A percentile compares a stretch with the other conserved stretches of the same genome.
phyloP scores from a whole-genome alignment of 2,888 invertebrate species.

The Piscicola geometra region DNA sequence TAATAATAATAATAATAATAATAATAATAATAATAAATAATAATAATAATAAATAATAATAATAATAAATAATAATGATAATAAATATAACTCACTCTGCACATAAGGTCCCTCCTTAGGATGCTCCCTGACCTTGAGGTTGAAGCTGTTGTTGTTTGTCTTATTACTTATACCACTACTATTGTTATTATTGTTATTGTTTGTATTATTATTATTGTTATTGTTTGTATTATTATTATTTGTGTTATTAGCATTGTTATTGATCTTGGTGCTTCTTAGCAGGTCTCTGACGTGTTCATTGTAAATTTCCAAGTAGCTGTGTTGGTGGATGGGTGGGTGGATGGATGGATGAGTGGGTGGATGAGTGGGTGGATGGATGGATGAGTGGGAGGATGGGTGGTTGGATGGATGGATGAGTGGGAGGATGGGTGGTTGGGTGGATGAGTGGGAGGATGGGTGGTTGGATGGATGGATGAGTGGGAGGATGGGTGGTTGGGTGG shows the following conservation, averaged over 20 bases:
- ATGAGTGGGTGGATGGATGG: no score
- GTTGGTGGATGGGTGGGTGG: not conserved
- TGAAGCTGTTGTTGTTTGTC: conserved; percentile 57
- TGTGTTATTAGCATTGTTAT: no score
- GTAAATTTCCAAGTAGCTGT: conserved; percentile 71
- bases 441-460: no score
- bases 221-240: conserved; percentile 58
- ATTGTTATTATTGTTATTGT: conserved; percentile 40
- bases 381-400: no score
- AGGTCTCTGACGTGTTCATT: conserved; percentile 73
- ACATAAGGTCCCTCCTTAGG: conserved; percentile 72
- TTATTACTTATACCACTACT: no score
- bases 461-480: no score
- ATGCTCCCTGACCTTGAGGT: conserved; percentile 70
- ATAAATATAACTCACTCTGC: conserved; percentile 62
- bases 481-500: no score
- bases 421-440: no score
- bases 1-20: not conserved
- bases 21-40: not conserved
- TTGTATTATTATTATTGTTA: not conserved
- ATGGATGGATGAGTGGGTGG: no score
- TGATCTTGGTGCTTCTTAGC: conserved; percentile 50
- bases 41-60: not conserved
- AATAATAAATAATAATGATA: not conserved
- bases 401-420: no score